Evolutionary conservation across 2,113 vertebrate genomes (phyloP).

Genomic region (Suricata suricatta): DNA sequence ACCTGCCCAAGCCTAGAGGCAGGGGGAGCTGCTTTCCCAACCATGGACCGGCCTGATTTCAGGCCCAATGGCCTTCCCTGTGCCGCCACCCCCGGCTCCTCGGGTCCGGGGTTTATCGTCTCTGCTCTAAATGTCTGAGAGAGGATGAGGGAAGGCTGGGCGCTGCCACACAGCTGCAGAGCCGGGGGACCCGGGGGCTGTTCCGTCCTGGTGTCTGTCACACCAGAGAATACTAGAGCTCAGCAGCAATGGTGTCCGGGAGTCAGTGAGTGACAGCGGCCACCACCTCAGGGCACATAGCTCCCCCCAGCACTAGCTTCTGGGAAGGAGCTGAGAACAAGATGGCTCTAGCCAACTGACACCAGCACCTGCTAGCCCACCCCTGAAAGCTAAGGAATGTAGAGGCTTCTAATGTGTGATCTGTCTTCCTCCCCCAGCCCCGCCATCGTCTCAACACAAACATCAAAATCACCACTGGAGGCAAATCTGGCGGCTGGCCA

Average conservation of each 20-base stretch:
- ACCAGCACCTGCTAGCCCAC: background rate
- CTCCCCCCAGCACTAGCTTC: background rate
- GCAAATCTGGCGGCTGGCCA: rapidly evolving
- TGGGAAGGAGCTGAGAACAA: background rate
- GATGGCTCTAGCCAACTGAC: background rate
- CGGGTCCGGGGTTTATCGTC: background rate
- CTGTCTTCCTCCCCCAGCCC: background rate
- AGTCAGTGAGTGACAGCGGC: background rate
- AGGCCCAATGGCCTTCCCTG: rapidly evolving
- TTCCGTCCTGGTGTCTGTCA: background rate
- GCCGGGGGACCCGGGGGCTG: background rate
- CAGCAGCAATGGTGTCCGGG: background rate
- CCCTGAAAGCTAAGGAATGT: background rate
- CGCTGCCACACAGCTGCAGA: rapidly evolving
- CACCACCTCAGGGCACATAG: background rate
- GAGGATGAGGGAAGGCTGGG: rapidly evolving
- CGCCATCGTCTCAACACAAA: rapidly evolving
- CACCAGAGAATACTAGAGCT: background rate
- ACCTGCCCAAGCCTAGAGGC: background rate
- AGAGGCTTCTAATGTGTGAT: background rate
- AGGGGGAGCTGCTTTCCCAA: rapidly evolving
- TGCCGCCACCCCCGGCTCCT: background rate
- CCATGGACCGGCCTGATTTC: no score
- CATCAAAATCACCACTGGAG: background rate
- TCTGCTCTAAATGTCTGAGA: background rate